Evolutionary conservation across 1,140 invertebrate genomes (phyloP).

Genomic region (Drosophila nasuta): DNA sequence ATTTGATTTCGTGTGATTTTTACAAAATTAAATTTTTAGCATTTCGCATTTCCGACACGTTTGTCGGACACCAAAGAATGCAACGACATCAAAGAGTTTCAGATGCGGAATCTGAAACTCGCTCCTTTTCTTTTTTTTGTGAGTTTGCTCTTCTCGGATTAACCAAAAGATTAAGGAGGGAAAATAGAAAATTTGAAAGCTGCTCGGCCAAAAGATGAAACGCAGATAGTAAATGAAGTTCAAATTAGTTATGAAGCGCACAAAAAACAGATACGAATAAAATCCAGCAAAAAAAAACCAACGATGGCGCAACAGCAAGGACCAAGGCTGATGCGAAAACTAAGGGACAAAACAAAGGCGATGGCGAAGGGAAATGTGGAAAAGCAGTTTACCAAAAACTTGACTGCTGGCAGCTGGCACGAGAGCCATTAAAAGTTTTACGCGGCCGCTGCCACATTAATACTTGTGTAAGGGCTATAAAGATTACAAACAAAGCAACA

Average conservation of each 20-base stretch:
- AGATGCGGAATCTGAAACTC: conserved; percentile 18
- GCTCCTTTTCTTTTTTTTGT: not conserved
- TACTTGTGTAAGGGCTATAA: conserved; percentile 68
- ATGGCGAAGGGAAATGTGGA: conserved; percentile 20
- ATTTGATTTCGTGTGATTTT: conserved; percentile 66
- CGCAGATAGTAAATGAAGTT: conserved; percentile 72
- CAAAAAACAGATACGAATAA: conserved; percentile 45
- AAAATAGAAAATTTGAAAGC: conserved; percentile 23
- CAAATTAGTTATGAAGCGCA: conserved; percentile 77
- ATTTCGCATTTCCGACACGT: conserved; percentile 49
- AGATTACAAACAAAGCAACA: conserved; percentile 51
- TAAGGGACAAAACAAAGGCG: conserved; percentile 57
- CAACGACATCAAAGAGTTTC: conserved; percentile 29
- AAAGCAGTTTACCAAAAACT: conserved; percentile 58
- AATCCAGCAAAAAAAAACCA: conserved; percentile 38
- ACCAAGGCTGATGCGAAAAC: not conserved
- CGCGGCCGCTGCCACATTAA: conserved; percentile 66
- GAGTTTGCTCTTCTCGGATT: not conserved
- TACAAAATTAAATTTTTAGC: conserved; percentile 63
- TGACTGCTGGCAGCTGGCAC: conserved; percentile 74
- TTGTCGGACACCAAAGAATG: conserved; percentile 18
- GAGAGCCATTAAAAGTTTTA: conserved; percentile 77
- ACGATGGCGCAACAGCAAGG: conserved; percentile 10
- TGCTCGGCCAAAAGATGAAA: conserved; percentile 49
- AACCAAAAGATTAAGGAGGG: conserved; percentile 3